phyloP scores from a whole-genome alignment of 2,797 vertebrate genomes.

The Loris lydekkerianus region DNA sequence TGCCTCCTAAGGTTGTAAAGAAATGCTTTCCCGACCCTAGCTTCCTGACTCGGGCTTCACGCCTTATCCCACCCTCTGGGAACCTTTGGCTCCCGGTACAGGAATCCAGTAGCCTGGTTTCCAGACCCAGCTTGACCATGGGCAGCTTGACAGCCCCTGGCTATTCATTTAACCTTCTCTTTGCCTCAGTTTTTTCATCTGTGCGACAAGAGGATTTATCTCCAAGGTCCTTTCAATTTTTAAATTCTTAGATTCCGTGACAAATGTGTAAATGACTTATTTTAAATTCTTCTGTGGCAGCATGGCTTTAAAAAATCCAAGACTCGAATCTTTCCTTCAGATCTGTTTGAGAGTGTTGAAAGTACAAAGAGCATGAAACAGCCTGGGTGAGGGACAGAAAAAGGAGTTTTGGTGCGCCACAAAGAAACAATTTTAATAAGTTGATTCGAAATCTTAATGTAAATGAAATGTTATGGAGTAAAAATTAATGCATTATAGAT shows the following conservation, averaged over 20 bases:
- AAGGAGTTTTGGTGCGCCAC: not conserved
- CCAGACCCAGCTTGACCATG: not conserved
- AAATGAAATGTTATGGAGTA: constrained; percentile 8
- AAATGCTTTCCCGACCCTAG: not conserved
- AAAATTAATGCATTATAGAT: not conserved
- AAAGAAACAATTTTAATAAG: not conserved
- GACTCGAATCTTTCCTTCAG: not conserved
- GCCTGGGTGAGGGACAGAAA: not conserved
- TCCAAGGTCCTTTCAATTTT: not conserved
- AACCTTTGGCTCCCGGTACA: not conserved
- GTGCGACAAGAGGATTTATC: not conserved
- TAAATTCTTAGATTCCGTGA: not conserved
- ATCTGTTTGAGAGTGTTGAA: not conserved
- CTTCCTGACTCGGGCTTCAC: not conserved
- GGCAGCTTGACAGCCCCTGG: not conserved
- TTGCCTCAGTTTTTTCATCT: not conserved
- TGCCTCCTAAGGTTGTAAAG: accelerated
- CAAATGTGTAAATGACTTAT: not conserved
- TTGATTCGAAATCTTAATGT: not conserved
- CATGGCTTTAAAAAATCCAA: not conserved
- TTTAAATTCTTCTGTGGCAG: not conserved
- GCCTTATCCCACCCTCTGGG: not conserved
- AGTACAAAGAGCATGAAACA: not conserved
- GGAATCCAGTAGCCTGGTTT: not conserved
- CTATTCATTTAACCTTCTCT: not conserved